phyloP scores from a whole-genome alignment of 2,888 invertebrate genomes.

The Nomada goodeniana region DNA sequence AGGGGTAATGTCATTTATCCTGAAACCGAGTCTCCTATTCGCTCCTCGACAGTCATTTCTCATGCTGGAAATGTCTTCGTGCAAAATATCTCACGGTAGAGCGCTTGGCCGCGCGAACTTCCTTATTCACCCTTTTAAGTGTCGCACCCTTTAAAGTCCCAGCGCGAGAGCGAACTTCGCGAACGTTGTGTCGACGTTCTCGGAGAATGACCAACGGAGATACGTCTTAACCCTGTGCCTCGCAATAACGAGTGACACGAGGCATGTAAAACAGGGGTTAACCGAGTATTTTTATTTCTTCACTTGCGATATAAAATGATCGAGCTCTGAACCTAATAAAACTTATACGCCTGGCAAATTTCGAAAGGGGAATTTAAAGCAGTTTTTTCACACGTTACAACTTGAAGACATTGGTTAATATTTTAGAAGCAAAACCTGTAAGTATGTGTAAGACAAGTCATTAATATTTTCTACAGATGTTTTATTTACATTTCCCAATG shows the following conservation, averaged over 20 bases:
- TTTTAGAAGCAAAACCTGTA: too few relatives aligned
- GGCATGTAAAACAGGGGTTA: neutral
- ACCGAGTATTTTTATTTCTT: too few relatives aligned
- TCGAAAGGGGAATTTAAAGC: too few relatives aligned
- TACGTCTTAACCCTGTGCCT: conserved; percentile 1
- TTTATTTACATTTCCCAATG: too few relatives aligned
- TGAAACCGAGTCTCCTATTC: neutral
- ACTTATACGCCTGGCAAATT: neutral
- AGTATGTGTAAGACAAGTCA: too few relatives aligned
- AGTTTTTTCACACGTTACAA: too few relatives aligned
- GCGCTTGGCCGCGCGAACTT: conserved; percentile 11
- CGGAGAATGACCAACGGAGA: neutral
- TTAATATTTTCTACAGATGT: too few relatives aligned
- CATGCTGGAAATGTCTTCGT: neutral
- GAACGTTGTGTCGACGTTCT: neutral
- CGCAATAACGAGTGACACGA: neutral
- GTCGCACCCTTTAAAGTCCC: neutral
- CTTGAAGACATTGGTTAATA: too few relatives aligned
- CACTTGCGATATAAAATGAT: too few relatives aligned
- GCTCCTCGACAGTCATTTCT: neutral
- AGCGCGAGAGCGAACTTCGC: neutral
- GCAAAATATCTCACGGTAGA: neutral
- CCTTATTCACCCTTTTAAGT: conserved; percentile 9
- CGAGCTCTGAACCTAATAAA: neutral
- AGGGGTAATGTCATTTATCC: neutral